Base-by-base conservation (phyloP, 1,140 invertebrate genomes). In the Drosophila rufa region DNA sequence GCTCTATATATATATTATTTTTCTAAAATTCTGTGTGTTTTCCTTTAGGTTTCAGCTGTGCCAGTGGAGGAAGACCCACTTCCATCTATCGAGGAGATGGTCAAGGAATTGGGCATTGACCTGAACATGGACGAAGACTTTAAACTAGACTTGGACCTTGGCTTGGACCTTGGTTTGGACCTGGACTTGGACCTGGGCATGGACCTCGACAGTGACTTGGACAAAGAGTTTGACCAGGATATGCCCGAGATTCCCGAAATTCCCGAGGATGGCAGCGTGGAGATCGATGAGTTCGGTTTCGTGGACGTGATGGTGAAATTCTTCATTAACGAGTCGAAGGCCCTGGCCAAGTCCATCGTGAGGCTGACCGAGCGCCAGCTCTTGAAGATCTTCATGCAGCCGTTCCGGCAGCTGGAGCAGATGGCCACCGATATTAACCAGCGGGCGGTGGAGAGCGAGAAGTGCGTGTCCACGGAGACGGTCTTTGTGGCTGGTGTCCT, bases 311-410 rank as follows among this genome's bases (percentile, higher is more conserved):
- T 80, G 45, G 30, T 48, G 4, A 19, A 61, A 30, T 27, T 42
- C 4, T n/a, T 77, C 15, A 50, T 78, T 9, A 40, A 45, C 27
- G 48, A 78, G 30, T 40, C 64, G 4, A 59, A 61, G 15, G 65
- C 22, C 1, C 15, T 75, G 45, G 78, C 47, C 15, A n/a, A 33
- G 7, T 42, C 55, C 3, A 80, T 77, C 12, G 51, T 77, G 1
- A 47, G 19, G 12, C 22, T 64, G 22, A 51, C 80, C 12, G 61
- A 81, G 62, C 69, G 62, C 27, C 78, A 84, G 46, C 55, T 75
- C 12, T 33, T 85, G 25, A 68, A 79, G 53, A 86, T 85, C 22
- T 69, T 86, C 43, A n/a, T 86, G 19, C 69, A 79, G 17, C 82
- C 82, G 2, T 17, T 66, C 2, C 53, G 66, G 2, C 56, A 81